These are phyloP conservation scores for Hyperopisus bebe DNA, from an alignment of 2,113 vertebrate species.

Conservation along the genomic window DNA sequence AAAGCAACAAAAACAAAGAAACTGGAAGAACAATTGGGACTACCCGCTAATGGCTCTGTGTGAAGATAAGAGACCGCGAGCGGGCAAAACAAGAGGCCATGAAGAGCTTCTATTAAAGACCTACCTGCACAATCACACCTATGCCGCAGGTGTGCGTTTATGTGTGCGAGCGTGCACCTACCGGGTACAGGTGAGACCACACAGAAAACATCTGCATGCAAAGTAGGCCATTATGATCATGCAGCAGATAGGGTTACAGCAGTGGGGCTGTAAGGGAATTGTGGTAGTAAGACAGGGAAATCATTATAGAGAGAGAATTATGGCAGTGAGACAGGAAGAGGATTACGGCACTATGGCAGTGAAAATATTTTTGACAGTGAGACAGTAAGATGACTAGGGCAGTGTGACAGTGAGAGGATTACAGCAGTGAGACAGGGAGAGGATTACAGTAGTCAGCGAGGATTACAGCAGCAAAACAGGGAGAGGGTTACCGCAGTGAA, in stretches of 20 bases:
- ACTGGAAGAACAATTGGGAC: background rate
- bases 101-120: background rate
- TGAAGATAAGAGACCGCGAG: background rate
- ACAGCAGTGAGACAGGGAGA: background rate
- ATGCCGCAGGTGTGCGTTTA: background rate
- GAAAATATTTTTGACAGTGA: background rate
- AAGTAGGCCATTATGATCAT: background rate
- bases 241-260: background rate
- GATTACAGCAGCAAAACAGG: background rate
- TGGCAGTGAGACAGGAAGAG: background rate
- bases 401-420: background rate
- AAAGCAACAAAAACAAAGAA: conserved; percentile 6
- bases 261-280: background rate
- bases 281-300: background rate
- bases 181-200: background rate
- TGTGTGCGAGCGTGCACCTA: background rate
- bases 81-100: background rate
- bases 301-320: background rate
- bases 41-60: conserved; percentile 2
- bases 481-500: background rate
- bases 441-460: background rate
- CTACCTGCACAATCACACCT: conserved; percentile 2
- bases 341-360: background rate
- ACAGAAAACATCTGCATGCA: background rate
- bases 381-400: background rate